Base-by-base conservation (phyloP, 2,797 vertebrate species). In the Mallotus villosus region DNA sequence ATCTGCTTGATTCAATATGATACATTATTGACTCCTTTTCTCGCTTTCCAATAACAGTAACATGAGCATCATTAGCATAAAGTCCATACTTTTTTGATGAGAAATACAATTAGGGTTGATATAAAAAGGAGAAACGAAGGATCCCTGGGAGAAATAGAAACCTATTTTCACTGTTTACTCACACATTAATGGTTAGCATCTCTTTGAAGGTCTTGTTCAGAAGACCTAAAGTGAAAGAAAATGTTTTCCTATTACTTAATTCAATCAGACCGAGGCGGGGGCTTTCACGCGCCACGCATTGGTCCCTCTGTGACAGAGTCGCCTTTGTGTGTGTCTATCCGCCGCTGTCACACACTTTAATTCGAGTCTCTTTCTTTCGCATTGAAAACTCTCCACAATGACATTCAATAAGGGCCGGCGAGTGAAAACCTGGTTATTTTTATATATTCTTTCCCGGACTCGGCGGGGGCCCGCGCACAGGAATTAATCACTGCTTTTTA, bases 271-370 rank as follows among this genome's bases (percentile, higher is more conserved):
- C 94, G 91, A 94, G 95, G 95, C 95, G 95, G 95, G 95, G 96
- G 95, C 94, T 95, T 94, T 96, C 94, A 96, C 94, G 95, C 96
- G 94, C 94, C 90, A 95, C 90, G 94, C 95, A 95, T 93, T 94
- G 91, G 94, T 94, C 95, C 93, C 94, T 96, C 95, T 93, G 94
- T 97, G 95, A 98, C 97, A 97, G 95, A 97, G 96, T 95, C 94
- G 94, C 95, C 96, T 97, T 99, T 99, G 97, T 99, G 92, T 95
- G 95, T 94, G 95, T 97, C 97, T 97, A 96, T 97, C 95, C 97
- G 96, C 94, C 94, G 95, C 97, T 98, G 97, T 99, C 97, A 98
- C 97, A 99, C 97, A 99, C 96, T 99, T 99, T 99, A 99, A 99
- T 99, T 97, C 96, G 96, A 96, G 94, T 95, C 96, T 97, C 97